These are phyloP conservation scores for Anguilla japonica DNA, from an alignment of 2,113 vertebrate genomes.

Conservation along the genomic window DNA sequence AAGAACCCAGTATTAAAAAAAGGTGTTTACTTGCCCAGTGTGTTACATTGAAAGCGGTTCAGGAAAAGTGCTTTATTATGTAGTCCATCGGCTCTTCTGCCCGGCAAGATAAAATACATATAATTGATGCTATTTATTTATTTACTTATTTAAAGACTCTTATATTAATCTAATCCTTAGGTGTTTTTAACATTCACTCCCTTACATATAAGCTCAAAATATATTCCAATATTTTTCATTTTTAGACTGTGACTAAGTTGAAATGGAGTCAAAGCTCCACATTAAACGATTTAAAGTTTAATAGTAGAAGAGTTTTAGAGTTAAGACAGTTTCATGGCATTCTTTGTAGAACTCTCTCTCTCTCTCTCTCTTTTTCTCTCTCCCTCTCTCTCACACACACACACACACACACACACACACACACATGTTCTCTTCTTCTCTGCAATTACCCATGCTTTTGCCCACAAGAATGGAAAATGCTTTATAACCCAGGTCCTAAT, in stretches of 20 bases:
- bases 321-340: not conserved
- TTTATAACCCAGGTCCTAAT: no score
- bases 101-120: conserved; percentile 66
- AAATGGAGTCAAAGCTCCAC: not conserved
- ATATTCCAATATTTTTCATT: conserved; percentile 13
- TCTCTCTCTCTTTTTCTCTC: no score
- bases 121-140: conserved; percentile 27
- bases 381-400: not conserved
- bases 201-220: conserved; percentile 6
- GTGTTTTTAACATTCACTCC: not conserved
- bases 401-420: no score
- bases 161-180: conserved; percentile 28
- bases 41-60: conserved; percentile 68
- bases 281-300: not conserved
- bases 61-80: conserved; percentile 67
- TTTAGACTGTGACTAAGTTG: conserved; percentile 16
- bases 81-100: conserved; percentile 64
- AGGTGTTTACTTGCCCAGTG: conserved; percentile 66
- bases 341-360: not conserved
- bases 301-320: not conserved
- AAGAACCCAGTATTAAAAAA: conserved; percentile 74
- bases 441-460: not conserved
- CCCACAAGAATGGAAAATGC: not conserved
- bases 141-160: conserved; percentile 19
- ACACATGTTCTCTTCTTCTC: not conserved